These are phyloP conservation scores for Pseudomyrmex pallidus DNA, from an alignment of 1,140 invertebrate species.

Conservation along the genomic window DNA sequence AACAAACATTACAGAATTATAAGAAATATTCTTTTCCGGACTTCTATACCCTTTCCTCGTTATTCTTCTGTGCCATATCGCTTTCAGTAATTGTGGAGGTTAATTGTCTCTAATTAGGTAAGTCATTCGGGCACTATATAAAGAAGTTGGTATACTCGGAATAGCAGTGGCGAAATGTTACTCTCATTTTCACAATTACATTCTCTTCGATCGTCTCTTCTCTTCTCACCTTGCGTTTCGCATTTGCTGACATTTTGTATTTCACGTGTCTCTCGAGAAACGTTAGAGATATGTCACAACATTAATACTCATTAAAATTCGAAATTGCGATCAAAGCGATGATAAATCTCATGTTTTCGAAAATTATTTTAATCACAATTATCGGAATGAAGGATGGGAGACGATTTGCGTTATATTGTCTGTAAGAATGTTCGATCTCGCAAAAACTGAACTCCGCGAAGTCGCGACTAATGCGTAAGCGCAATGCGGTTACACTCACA, in stretches of 20 bases:
- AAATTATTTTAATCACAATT: not conserved
- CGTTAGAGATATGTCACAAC: no score
- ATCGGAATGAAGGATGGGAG: not conserved
- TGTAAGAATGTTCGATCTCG: conserved; percentile 10
- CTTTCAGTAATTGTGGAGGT: conserved; percentile 76
- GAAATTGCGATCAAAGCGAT: no score
- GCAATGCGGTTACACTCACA: conserved; percentile 54
- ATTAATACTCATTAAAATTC: no score
- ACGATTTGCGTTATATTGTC: not conserved
- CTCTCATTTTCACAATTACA: conserved; percentile 62
- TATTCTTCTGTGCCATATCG: conserved; percentile 61
- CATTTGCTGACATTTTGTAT: not conserved
- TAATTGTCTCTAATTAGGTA: conserved; percentile 80
- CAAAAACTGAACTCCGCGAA: conserved; percentile 11
- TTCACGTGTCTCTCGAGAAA: no score
- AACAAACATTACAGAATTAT: not conserved
- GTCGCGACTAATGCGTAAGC: conserved; percentile 11
- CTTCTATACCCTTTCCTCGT: not conserved
- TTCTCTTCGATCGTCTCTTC: conserved; percentile 1
- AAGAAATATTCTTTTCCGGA: not conserved
- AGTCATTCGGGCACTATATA: conserved; percentile 34
- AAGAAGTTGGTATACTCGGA: conserved; percentile 37
- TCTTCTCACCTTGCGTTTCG: conserved; percentile 19
- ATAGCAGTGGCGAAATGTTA: conserved; percentile 63
- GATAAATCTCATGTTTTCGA: not conserved